Evolutionary conservation across 2,888 invertebrate genomes (phyloP).

Genomic region (Liopterus haemorrhoidalis): DNA sequence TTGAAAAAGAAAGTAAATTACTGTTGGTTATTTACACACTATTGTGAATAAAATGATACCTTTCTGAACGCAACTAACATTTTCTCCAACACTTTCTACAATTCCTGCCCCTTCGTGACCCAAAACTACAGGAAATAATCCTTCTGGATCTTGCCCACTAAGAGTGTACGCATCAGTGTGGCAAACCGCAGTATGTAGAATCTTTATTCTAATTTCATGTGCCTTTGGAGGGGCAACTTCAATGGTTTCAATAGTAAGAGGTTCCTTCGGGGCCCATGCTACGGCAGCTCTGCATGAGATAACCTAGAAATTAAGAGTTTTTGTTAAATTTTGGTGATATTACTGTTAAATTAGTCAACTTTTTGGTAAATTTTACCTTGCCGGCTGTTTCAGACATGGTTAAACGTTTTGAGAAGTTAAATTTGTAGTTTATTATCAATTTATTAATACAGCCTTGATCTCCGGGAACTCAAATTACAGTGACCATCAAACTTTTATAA

Average conservation of each 20-base stretch:
- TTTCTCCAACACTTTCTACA: conserved; percentile 94
- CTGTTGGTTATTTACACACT: neutral
- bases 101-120: conserved; percentile 97
- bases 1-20: conserved; percentile 29
- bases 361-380: conserved; percentile 2
- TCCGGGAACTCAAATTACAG: no score
- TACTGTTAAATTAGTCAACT: neutral
- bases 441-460: no score
- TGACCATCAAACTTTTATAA: no score
- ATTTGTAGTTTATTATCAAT: no score
- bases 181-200: conserved; percentile 77
- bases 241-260: conserved; percentile 82
- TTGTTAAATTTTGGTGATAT: neutral
- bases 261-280: conserved; percentile 91
- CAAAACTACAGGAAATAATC: conserved; percentile 83
- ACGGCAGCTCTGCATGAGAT: conserved; percentile 94
- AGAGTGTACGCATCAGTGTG: conserved; percentile 91
- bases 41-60: conserved; percentile 47
- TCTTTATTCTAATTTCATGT: conserved; percentile 82
- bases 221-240: conserved; percentile 91
- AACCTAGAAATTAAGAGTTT: conserved; percentile 34
- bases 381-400: conserved; percentile 15
- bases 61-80: conserved; percentile 76
- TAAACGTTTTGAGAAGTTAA: no score
- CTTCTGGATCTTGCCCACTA: conserved; percentile 84